phyloP scores from a whole-genome alignment of 2,888 invertebrate species.

The Formica aserva region DNA sequence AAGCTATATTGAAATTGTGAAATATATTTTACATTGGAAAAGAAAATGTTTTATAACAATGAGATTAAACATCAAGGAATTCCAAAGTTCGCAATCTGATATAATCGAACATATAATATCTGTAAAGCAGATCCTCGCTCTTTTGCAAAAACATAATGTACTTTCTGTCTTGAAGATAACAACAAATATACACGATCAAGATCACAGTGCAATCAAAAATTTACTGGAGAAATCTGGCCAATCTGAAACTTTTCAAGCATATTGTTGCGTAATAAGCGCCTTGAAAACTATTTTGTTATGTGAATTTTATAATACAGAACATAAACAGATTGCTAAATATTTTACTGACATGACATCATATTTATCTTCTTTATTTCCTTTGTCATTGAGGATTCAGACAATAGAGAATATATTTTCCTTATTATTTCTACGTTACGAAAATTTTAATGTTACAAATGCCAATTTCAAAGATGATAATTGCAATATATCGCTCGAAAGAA shows the following conservation, averaged over 20 bases:
- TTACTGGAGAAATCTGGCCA: conserved; percentile 72
- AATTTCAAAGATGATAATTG: conserved; percentile 86
- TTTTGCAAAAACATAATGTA: conserved; percentile 74
- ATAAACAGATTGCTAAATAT: conserved; percentile 61
- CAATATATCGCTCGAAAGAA: conserved; percentile 79
- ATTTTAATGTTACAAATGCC: conserved; percentile 86
- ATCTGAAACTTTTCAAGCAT: conserved; percentile 75
- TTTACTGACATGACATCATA: conserved; percentile 74
- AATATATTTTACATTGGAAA: conserved; percentile 62
- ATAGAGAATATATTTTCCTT: conserved; percentile 91
- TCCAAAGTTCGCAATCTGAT: background rate
- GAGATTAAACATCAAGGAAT: conserved; percentile 70
- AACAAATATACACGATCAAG: conserved; percentile 78
- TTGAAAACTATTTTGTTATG: conserved; percentile 78
- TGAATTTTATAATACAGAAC: conserved; percentile 68
- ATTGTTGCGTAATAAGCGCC: conserved; percentile 76
- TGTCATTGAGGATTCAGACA: conserved; percentile 86
- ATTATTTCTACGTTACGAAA: conserved; percentile 89
- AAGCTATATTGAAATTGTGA: conserved; percentile 73
- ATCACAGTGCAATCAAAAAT: conserved; percentile 70
- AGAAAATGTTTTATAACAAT: conserved; percentile 49
- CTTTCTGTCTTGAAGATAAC: conserved; percentile 78
- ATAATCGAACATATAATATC: conserved; percentile 65
- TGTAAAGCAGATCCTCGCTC: conserved; percentile 74
- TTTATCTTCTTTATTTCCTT: conserved; percentile 73